These are phyloP conservation scores for Phymatocera aterrima DNA, from an alignment of 2,888 invertebrate species.

Conservation along the genomic window DNA sequence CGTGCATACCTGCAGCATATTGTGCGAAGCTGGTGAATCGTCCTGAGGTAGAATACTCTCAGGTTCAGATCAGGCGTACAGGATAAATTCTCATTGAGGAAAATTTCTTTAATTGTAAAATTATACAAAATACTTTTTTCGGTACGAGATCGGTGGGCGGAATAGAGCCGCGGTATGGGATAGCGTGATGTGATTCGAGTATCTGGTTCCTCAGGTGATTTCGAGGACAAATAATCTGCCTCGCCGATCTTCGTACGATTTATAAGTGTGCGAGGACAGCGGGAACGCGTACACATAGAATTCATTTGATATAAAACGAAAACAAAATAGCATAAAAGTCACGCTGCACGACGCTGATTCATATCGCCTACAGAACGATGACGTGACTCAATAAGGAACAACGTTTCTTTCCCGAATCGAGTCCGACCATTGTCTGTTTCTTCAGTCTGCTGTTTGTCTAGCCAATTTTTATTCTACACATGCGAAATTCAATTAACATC, in stretches of 20 bases:
- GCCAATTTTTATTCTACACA: neutral
- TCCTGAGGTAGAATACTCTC: neutral
- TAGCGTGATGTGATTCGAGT: neutral
- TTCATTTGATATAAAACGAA: neutral
- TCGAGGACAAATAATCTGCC: neutral
- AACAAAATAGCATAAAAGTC: neutral
- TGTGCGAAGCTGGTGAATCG: neutral
- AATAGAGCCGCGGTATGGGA: neutral
- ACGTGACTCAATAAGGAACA: neutral
- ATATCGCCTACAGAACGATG: neutral
- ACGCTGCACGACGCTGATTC: neutral
- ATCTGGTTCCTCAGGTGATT: conserved; percentile 10
- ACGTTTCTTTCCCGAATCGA: neutral
- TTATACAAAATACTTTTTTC: neutral
- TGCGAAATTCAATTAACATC: neutral
- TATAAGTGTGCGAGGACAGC: too few species aligned
- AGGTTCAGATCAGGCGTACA: neutral
- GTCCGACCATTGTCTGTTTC: neutral
- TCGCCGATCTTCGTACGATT: neutral
- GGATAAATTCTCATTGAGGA: neutral
- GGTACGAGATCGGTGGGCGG: neutral
- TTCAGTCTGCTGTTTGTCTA: neutral
- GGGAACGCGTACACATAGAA: neutral
- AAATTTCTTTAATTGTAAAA: too few species aligned
- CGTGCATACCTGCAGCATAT: too few species aligned